Percentiles rank a stretch among this genome's conserved stretches.
These are phyloP conservation scores for Cercocebus atys DNA, from an alignment of 2,113 vertebrate genomes.

Conservation along the genomic window DNA sequence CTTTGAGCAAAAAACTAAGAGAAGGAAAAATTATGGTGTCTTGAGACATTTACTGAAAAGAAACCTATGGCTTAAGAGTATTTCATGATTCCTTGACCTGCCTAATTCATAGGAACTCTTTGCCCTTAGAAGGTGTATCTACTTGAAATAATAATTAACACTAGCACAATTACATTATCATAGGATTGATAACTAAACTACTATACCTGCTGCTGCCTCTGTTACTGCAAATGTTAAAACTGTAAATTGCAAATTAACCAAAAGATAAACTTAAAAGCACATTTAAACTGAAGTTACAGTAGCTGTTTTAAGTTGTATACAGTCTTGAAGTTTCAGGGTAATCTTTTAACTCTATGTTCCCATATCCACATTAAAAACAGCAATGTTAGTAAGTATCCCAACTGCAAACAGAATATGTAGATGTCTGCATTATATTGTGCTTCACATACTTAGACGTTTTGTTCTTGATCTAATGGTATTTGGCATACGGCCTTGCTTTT, in stretches of 20 bases:
- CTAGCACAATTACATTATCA: not conserved
- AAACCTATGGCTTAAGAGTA: not conserved
- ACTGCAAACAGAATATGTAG: not conserved
- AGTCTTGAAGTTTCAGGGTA: not conserved
- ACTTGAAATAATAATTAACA: slow-evolving; percentile 18
- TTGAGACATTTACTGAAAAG: not conserved
- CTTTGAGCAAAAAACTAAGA: slow-evolving; percentile 23
- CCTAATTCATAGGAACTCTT: not conserved
- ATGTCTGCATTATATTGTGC: not conserved
- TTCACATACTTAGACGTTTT: not conserved
- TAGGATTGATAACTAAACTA: not conserved
- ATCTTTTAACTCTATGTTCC: not conserved
- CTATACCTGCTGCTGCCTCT: not conserved
- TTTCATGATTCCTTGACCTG: not conserved
- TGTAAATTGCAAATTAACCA: slow-evolving; percentile 7
- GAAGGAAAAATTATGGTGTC: not conserved
- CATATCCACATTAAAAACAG: not conserved
- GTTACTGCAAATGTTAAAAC: not conserved
- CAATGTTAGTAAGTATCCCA: not conserved
- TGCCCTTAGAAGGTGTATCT: not conserved
- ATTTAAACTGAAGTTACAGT: not conserved
- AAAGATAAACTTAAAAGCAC: not conserved
- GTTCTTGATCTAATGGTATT: not conserved
- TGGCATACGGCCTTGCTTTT: not conserved
- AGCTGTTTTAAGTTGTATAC: not conserved